These are phyloP conservation scores for Agonopterix subpropinquella DNA, from an alignment of 2,888 invertebrate species.

Conservation along the genomic window DNA sequence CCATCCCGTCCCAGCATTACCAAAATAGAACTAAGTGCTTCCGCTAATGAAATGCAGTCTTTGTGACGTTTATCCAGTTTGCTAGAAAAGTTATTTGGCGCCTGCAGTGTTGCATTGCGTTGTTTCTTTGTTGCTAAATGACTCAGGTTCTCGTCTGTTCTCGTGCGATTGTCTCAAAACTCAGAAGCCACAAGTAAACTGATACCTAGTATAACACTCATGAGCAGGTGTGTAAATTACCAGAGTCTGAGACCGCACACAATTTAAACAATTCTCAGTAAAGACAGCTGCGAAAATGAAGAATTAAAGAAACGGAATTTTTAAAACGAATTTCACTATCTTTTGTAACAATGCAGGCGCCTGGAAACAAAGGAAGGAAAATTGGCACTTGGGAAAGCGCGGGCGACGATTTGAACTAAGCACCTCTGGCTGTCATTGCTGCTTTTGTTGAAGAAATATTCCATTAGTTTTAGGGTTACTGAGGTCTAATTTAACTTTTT, in stretches of 20 bases:
- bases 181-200: no score
- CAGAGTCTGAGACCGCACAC: background rate
- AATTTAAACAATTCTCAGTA: conserved; percentile 5
- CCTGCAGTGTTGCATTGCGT: background rate
- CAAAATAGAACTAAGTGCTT: conserved; percentile 60
- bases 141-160: no score
- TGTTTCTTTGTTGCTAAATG: no score
- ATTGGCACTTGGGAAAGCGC: conserved; percentile 44
- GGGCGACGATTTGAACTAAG: conserved; percentile 39
- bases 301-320: conserved; percentile 15
- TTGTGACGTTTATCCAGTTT: conserved; percentile 12
- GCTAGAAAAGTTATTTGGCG: background rate
- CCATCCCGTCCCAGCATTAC: conserved; percentile 27
- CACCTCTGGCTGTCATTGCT: conserved; percentile 29
- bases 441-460: conserved; percentile 35
- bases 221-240: no score
- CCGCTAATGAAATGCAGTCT: conserved; percentile 42
- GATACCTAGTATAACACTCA: no score
- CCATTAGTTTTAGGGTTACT: conserved; percentile 13
- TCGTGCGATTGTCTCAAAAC: no score
- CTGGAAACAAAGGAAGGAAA: conserved; percentile 53
- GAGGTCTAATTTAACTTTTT: background rate
- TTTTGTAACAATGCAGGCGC: conserved; percentile 38
- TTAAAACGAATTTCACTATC: conserved; percentile 36
- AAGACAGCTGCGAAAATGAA: conserved; percentile 10